Evolutionary conservation across 1,140 invertebrate species (phyloP), one percentile per base, ranked within the genome.

Genomic region (Zaprionus davidi): DNA sequence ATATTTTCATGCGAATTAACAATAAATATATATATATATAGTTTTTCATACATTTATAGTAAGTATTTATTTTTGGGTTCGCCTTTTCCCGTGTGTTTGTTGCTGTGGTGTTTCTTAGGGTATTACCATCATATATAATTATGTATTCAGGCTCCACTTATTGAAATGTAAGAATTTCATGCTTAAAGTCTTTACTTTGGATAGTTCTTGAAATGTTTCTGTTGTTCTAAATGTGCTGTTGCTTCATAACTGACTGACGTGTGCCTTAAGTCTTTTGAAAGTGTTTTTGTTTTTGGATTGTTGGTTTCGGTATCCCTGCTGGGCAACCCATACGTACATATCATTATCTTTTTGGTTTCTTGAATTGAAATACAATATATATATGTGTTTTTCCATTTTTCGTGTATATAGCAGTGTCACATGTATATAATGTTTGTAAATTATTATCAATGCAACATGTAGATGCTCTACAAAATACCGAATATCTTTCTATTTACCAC

Each of bases 371-470:
- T 64, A n/a, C n/a, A n/a, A n/a, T n/a, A n/a, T n/a, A 28, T 28
- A 60, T 34, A 41, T 41, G 63, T 46, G 46, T 55, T 53, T 46
- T 74, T 68, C 22, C 46, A 24, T 51, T 20, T 46, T 12, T 51
- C 11, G 46, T 24, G 74, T 82, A 73, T 80, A 76, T 81, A 76
- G 78, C 71, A 79, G 82, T 81, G 82, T 72, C 71, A 68, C 76
- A 79, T 76, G 70, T 79, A 74, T 78, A 82, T 71, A 82, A 78
- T 84, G 72, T 85, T 86, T 87, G 83, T 88, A 85, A 90, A 90
- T 90, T 90, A 90, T 90, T 90, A 90, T 90, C 85, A 79, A 85
- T 90, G 81, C 85, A 90, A 90, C 85, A 86, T 88, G 84, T 87
- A 87, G 84, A 87, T 88, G 76, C 78, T 87, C 84, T 88, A 88